Conservation (phyloP, 2,888 invertebrate species). For the Crematogaster levior region DNA sequence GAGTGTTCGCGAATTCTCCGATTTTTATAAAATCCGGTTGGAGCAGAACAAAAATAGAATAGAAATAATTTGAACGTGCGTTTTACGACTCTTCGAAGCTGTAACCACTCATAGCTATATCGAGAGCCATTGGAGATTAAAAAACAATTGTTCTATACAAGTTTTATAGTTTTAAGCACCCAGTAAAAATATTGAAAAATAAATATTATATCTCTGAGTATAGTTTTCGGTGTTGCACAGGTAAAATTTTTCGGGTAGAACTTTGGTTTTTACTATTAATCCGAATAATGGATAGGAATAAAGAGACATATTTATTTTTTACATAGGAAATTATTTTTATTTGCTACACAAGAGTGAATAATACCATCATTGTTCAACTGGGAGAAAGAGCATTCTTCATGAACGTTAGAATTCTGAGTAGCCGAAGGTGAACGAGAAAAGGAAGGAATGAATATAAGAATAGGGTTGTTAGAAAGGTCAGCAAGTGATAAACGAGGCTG, state of each 20-base stretch:
- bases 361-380: neutral
- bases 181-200: slow-evolving; percentile 31
- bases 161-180: slow-evolving; percentile 38
- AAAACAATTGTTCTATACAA: slow-evolving; percentile 25
- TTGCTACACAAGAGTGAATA: neutral
- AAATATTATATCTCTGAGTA: slow-evolving; percentile 13
- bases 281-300: neutral
- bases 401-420: slow-evolving; percentile 52
- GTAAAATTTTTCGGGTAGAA: neutral
- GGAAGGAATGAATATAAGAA: slow-evolving; percentile 64
- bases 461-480: slow-evolving; percentile 74
- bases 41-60: slow-evolving; percentile 6
- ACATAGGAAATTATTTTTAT: neutral
- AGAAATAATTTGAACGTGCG: slow-evolving; percentile 28
- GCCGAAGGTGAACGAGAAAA: slow-evolving; percentile 64
- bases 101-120: slow-evolving; percentile 30
- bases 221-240: neutral
- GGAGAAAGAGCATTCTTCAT: neutral
- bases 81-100: slow-evolving; percentile 14
- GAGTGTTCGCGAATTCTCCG: neutral
- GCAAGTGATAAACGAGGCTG: slow-evolving; percentile 83
- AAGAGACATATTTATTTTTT: neutral
- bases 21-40: slow-evolving; percentile 23
- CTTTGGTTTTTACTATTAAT: neutral
- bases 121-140: slow-evolving; percentile 15